A percentile compares a stretch with the other conserved stretches of the same genome.
phyloP scores from a whole-genome alignment of 2,797 vertebrate genomes.

The Chloroceryle inda region DNA sequence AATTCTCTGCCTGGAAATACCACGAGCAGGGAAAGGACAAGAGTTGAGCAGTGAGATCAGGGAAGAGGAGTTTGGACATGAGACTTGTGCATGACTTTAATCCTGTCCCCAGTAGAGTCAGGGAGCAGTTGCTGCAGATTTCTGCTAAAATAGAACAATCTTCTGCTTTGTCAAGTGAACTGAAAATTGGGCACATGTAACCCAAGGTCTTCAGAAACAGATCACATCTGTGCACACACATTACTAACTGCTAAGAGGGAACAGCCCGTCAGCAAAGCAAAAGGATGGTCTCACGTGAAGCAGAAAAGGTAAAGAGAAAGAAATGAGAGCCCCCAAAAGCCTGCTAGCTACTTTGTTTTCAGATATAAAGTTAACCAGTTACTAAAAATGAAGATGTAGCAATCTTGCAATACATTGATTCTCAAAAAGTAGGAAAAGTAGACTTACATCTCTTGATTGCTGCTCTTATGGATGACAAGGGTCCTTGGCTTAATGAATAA shows the following conservation, averaged over 20 bases:
- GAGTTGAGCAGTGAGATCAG: not conserved
- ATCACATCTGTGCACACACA: not conserved
- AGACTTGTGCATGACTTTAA: not conserved
- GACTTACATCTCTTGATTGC: conserved; percentile 95
- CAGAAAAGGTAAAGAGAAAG: not conserved
- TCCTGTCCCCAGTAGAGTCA: not conserved
- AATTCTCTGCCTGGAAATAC: not conserved
- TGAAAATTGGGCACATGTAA: not conserved
- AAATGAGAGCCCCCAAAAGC: not conserved
- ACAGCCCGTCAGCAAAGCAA: not conserved
- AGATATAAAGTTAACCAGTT: conserved; percentile 3
- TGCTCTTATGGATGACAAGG: conserved; percentile 91
- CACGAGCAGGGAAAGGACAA: not conserved
- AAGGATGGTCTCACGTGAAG: not conserved
- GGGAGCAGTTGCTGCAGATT: not conserved
- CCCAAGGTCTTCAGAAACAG: not conserved
- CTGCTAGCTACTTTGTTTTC: conserved; percentile 15
- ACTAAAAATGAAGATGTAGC: conserved; percentile 4
- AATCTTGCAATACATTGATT: not conserved
- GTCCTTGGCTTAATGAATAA: conserved; percentile 86
- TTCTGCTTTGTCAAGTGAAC: not conserved
- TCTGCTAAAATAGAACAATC: not conserved
- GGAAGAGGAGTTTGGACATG: not conserved
- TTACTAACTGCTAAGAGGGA: conserved; percentile 16
- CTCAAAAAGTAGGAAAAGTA: conserved; percentile 37